Evolutionary conservation across 2,888 invertebrate species (phyloP).

Genomic region (Cosmia trapezina): DNA sequence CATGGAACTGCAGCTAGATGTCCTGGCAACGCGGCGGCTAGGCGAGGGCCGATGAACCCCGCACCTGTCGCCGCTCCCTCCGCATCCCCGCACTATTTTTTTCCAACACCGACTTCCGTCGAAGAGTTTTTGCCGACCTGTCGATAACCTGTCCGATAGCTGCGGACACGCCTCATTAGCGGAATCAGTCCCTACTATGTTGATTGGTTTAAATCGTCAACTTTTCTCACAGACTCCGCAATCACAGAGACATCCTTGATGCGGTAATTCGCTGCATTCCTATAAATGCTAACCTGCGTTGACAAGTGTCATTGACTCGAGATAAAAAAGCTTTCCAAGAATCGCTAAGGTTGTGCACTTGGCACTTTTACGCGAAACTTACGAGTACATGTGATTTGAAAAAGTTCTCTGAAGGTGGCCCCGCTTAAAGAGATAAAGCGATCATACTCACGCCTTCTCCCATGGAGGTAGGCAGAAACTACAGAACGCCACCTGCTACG

Average conservation of each 20-base stretch:
- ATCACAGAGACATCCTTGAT: slow-evolving; percentile 64
- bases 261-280: slow-evolving; percentile 75
- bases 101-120: slow-evolving; percentile 85
- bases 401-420: background rate
- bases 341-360: slow-evolving; percentile 58
- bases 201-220: slow-evolving; percentile 78
- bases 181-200: slow-evolving; percentile 76
- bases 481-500: no score
- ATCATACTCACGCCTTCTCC: background rate
- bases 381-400: slow-evolving; percentile 5
- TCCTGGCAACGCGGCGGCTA: slow-evolving; percentile 72
- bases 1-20: slow-evolving; percentile 75
- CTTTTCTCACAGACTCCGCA: slow-evolving; percentile 68
- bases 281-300: slow-evolving; percentile 71
- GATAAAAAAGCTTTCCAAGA: slow-evolving; percentile 69
- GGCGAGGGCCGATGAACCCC: slow-evolving; percentile 85
- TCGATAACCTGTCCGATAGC: slow-evolving; percentile 86
- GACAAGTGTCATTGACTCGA: slow-evolving; percentile 76
- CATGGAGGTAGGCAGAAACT: no score
- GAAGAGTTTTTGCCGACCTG: slow-evolving; percentile 84
- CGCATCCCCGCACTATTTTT: slow-evolving; percentile 85
- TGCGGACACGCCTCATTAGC: slow-evolving; percentile 88
- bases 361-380: slow-evolving; percentile 40
- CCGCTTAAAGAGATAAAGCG: background rate
- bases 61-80: slow-evolving; percentile 83